phyloP scores from a whole-genome alignment of 1,140 invertebrate genomes.

The Lepidurus apus region DNA sequence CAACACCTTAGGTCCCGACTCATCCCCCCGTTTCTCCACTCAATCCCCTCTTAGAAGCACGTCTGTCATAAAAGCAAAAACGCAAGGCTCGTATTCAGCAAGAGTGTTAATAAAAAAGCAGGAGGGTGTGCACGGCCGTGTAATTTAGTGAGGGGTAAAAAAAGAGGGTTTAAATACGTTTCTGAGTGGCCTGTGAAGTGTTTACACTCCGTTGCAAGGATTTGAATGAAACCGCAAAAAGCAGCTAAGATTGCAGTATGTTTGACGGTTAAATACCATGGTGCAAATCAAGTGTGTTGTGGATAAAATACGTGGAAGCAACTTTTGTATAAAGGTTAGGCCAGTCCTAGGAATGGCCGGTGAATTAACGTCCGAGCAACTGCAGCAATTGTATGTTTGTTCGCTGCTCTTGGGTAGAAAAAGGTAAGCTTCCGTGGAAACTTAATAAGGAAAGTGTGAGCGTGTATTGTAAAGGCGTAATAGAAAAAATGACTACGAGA shows the following conservation, averaged over 20 bases:
- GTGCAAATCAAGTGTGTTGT: not conserved
- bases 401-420: slow-evolving; percentile 43
- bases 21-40: not conserved
- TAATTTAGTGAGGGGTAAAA: not conserved
- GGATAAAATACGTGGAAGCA: not conserved
- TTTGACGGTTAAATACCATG: not conserved
- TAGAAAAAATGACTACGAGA: not conserved
- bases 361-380: slow-evolving; percentile 43
- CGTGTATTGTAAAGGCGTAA: not conserved
- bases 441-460: slow-evolving; percentile 35
- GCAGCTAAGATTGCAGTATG: not conserved
- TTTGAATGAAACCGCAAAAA: not conserved
- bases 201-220: not conserved
- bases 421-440: slow-evolving; percentile 40
- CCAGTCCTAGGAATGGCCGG: slow-evolving; percentile 29
- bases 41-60: not conserved
- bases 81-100: not conserved
- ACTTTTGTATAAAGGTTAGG: not conserved
- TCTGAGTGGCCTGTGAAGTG: not conserved
- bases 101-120: not conserved
- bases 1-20: not conserved
- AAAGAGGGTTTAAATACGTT: not conserved
- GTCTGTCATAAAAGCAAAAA: slow-evolving; percentile 6
- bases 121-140: not conserved
- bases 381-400: slow-evolving; percentile 44